Conservation (phyloP, 2,797 vertebrate species). For the Lindbergichthys nudifrons region DNA sequence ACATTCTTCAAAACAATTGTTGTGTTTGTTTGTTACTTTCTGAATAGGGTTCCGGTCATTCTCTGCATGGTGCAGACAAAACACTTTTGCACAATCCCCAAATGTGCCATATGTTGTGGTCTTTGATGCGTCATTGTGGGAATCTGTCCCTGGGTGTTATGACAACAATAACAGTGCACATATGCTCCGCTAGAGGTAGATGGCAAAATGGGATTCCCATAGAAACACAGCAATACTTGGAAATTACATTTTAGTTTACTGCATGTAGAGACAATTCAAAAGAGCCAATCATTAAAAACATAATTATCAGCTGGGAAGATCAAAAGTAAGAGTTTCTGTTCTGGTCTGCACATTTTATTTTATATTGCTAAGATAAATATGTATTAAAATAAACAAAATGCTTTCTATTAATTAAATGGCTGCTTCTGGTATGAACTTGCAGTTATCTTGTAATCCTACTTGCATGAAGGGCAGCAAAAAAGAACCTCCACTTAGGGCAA, state of each 20-base stretch:
- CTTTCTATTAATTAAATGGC: not conserved
- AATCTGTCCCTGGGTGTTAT: conserved; percentile 42
- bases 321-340: conserved; percentile 5
- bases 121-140: conserved; percentile 55
- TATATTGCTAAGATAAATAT: not conserved
- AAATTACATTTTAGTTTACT: not conserved
- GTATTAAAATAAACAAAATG: not conserved
- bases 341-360: not conserved
- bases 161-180: conserved; percentile 40
- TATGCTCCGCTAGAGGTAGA: conserved; percentile 22
- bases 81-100: conserved; percentile 62
- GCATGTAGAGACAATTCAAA: conserved; percentile 14
- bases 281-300: not conserved
- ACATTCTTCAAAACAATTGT: conserved; percentile 54
- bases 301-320: conserved; percentile 21
- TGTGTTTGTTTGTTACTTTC: conserved; percentile 57
- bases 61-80: conserved; percentile 52
- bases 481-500: not conserved
- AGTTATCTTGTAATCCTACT: not conserved
- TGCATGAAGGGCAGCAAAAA: not conserved
- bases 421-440: not conserved
- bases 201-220: conserved; percentile 35
- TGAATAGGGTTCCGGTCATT: conserved; percentile 41
- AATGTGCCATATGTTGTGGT: conserved; percentile 54
- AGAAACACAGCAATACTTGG: conserved; percentile 10